Evolutionary conservation across 1,140 invertebrate genomes (phyloP).

Genomic region (Neuroterus valhalla): DNA sequence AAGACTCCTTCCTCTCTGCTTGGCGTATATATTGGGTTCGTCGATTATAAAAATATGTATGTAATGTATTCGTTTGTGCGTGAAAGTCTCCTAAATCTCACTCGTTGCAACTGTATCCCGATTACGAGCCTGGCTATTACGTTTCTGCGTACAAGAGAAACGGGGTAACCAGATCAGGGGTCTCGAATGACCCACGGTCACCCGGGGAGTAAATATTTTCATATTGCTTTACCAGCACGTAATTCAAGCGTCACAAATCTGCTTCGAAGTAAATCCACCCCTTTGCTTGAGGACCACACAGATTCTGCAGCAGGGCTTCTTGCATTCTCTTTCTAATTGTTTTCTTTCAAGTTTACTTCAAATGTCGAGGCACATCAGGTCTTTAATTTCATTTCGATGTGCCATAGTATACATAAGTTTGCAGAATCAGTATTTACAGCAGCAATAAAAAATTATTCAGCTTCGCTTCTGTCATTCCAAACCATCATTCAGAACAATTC

Average conservation of each 20-base stretch:
- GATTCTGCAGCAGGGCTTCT: constrained; percentile 7
- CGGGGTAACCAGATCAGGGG: constrained; percentile 68
- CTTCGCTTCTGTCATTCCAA: constrained; percentile 12
- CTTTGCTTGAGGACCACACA: constrained; percentile 57
- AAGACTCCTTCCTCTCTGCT: no score
- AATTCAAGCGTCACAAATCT: constrained; percentile 68
- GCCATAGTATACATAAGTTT: constrained; percentile 3
- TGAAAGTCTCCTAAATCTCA: constrained; percentile 36
- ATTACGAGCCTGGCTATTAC: constrained; percentile 47
- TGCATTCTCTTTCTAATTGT: neutral
- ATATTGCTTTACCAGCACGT: constrained; percentile 68
- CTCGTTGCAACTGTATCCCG: constrained; percentile 50
- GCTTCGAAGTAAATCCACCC: constrained; percentile 47
- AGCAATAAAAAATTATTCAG: neutral
- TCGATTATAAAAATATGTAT: no score
- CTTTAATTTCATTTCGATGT: constrained; percentile 13
- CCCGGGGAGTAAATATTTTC: constrained; percentile 71
- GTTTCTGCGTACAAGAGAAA: constrained; percentile 50
- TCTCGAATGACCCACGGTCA: constrained; percentile 70
- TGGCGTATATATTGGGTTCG: no score
- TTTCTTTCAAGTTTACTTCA: neutral
- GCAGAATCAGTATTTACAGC: neutral
- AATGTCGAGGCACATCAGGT: neutral
- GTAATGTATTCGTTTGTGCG: neutral
- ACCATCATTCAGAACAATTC: neutral